These are phyloP conservation scores for Cotesia vestalis DNA, from an alignment of 1,140 invertebrate genomes.

Conservation along the genomic window DNA sequence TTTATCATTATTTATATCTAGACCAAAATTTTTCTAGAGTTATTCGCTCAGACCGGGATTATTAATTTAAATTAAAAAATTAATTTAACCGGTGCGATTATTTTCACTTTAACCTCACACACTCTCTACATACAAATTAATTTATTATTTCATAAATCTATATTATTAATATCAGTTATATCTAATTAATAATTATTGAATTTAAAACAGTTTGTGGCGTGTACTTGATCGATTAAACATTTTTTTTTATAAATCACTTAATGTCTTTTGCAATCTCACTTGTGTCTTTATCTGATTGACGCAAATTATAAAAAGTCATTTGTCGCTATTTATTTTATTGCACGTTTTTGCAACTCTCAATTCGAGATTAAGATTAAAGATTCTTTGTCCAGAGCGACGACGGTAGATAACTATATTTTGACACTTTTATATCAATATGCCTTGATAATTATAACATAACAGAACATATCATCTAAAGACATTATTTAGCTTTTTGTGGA, in stretches of 20 bases:
- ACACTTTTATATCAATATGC: neutral
- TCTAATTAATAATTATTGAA: constrained; percentile 28
- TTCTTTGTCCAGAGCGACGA: constrained; percentile 1
- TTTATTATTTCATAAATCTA: constrained; percentile 30
- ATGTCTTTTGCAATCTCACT: neutral
- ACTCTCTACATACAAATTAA: constrained; percentile 32
- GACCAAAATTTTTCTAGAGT: constrained; percentile 8
- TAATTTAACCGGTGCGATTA: neutral
- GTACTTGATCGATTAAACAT: neutral
- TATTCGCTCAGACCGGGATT: neutral
- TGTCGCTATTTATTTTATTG: neutral
- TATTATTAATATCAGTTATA: constrained; percentile 30
- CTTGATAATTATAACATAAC: neutral
- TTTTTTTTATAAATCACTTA: neutral
- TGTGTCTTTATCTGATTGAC: neutral
- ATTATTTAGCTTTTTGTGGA: neutral
- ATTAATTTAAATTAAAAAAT: neutral
- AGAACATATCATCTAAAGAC: neutral
- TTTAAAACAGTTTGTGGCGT: constrained; percentile 28
- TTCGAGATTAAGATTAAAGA: neutral
- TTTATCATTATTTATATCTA: constrained; percentile 19
- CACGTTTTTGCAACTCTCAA: constrained; percentile 20
- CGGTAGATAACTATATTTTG: neutral
- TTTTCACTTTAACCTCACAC: neutral
- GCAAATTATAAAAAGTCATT: neutral